A percentile compares a stretch with the other conserved stretches of the same genome.
These are phyloP conservation scores for Turnix velox DNA, from an alignment of 2,113 vertebrate species.

Conservation along the genomic window DNA sequence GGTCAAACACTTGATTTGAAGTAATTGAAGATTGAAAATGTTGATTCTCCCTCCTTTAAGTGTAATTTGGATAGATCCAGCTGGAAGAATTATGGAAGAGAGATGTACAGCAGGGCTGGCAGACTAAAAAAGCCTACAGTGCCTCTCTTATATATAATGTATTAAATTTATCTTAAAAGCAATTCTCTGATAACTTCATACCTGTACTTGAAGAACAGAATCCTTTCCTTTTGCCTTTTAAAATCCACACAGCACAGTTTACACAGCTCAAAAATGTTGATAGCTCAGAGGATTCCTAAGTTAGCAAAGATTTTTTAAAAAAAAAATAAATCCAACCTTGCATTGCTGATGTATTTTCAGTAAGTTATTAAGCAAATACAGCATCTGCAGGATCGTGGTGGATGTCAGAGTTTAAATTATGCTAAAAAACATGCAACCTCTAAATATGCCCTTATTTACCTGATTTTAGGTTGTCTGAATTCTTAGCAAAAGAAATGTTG, in stretches of 20 bases:
- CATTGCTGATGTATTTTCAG: background rate
- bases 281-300: slow-evolving; percentile 20
- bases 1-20: background rate
- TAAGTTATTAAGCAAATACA: background rate
- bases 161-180: slow-evolving; percentile 52
- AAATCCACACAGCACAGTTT: slow-evolving; percentile 14
- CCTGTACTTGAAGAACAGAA: slow-evolving; percentile 31
- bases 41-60: slow-evolving; percentile 20
- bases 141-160: background rate
- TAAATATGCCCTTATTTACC: slow-evolving; percentile 7
- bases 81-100: background rate
- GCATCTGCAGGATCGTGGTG: background rate
- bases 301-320: background rate
- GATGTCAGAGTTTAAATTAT: slow-evolving; percentile 10
- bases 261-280: background rate
- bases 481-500: background rate
- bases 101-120: background rate
- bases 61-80: background rate
- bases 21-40: slow-evolving; percentile 18
- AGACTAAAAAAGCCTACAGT: background rate
- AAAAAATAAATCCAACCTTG: background rate
- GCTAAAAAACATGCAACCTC: background rate
- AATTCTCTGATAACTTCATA: slow-evolving; percentile 45
- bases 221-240: slow-evolving; percentile 28
- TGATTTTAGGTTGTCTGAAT: background rate